These are phyloP conservation scores for Graptemys geographica DNA, from an alignment of 2,797 vertebrate species.

Conservation along the genomic window DNA sequence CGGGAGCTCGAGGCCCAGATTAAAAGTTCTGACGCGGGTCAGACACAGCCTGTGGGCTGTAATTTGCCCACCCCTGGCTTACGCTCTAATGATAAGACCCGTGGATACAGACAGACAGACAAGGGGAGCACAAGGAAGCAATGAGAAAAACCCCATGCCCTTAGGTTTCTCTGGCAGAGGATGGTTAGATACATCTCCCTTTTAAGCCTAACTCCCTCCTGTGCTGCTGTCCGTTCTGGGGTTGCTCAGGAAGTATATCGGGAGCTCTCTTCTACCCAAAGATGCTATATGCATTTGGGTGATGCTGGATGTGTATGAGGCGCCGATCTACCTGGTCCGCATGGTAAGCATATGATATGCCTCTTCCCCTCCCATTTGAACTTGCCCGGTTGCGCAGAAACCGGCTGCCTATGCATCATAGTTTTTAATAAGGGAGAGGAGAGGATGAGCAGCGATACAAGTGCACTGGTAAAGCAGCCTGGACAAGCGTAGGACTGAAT, in stretches of 20 bases:
- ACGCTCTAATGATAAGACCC: not conserved
- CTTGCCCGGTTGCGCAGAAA: not conserved
- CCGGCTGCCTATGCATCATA: not conserved
- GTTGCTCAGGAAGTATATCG: no score
- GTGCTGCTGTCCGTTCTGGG: not conserved
- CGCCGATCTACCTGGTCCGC: rapidly evolving
- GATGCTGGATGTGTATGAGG: rapidly evolving
- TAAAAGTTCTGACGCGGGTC: no score
- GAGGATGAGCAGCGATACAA: no score
- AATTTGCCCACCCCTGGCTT: no score
- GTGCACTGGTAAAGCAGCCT: no score
- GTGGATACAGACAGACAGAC: not conserved
- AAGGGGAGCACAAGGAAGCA: not conserved
- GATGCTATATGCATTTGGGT: not conserved
- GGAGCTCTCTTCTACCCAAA: not conserved
- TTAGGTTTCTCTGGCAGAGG: not conserved
- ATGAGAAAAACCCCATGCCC: not conserved
- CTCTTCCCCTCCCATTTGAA: not conserved
- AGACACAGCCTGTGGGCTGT: no score
- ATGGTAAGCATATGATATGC: not conserved
- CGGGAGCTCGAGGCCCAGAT: no score
- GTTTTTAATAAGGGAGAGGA: no score
- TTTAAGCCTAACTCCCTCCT: not conserved
- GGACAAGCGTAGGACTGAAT: no score
- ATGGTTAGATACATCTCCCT: rapidly evolving